A percentile compares a stretch with the other conserved stretches of the same genome.
Conservation (phyloP, 2,797 vertebrate species). For the Squalus acanthias region DNA sequence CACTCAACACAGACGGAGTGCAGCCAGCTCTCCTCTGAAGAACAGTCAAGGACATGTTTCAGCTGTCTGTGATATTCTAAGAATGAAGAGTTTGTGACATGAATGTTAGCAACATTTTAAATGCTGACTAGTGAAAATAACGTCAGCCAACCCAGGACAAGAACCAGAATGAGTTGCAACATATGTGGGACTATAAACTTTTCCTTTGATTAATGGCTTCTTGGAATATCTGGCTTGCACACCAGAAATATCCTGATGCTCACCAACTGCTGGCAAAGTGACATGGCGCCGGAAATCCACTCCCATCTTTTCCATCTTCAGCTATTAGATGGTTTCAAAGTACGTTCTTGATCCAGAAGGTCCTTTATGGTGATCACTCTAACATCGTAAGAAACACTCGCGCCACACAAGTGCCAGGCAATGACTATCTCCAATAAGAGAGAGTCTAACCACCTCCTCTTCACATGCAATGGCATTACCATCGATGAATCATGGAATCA, state of each 20-base stretch:
- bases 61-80: not conserved
- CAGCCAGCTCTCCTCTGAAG: not conserved
- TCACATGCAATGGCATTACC: too few relatives aligned
- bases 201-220: not conserved
- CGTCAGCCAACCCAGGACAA: not conserved
- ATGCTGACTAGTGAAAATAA: not conserved
- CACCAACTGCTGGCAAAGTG: too few relatives aligned
- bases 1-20: not conserved
- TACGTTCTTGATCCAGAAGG: not conserved
- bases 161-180: not conserved
- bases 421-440: not conserved
- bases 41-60: not conserved
- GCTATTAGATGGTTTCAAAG: not conserved
- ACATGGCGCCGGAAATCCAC: not conserved
- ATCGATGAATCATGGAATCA: too few relatives aligned
- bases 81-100: not conserved
- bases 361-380: not conserved
- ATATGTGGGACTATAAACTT: not conserved
- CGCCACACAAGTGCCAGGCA: not conserved
- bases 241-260: not conserved
- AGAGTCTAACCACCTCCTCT: too few relatives aligned
- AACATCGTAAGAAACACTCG: not conserved
- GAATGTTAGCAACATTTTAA: not conserved
- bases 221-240: not conserved
- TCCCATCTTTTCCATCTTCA: not conserved